phyloP scores from a whole-genome alignment of 2,797 vertebrate genomes.

The Rhodeus uyekii region DNA sequence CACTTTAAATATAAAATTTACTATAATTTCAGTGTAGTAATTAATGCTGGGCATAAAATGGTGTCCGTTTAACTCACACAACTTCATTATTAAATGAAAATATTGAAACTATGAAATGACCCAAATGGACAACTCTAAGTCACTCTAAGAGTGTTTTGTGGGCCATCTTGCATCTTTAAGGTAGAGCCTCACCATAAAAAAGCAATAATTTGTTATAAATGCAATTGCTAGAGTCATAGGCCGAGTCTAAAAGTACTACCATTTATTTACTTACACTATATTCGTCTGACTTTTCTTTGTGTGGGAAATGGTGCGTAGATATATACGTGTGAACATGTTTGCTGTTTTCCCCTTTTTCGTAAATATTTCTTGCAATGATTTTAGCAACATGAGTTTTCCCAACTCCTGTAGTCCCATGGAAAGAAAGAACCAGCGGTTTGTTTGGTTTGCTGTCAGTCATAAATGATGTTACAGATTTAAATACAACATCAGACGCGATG shows the following conservation, averaged over 20 bases:
- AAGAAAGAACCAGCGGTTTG: slow-evolving; percentile 34
- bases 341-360: not conserved
- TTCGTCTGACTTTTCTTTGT: not conserved
- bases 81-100: not conserved
- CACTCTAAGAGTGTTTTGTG: not conserved
- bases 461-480: not conserved
- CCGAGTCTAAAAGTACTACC: not conserved
- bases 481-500: not conserved
- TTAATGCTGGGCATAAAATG: not conserved
- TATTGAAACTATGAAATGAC: not conserved
- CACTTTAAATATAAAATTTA: not conserved
- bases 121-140: not conserved
- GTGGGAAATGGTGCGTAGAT: slow-evolving; percentile 21
- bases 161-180: not conserved
- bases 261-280: slow-evolving; percentile 28
- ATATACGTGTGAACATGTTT: not conserved
- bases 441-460: slow-evolving; percentile 13
- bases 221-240: not conserved
- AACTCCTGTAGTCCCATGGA: not conserved
- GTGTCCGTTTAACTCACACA: not conserved
- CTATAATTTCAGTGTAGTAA: not conserved
- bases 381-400: slow-evolving; percentile 25
- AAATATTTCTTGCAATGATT: slow-evolving; percentile 23
- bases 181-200: not conserved
- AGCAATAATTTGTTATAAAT: not conserved